phyloP scores from a whole-genome alignment of 2,888 invertebrate genomes.

The Cactoblastis cactorum region DNA sequence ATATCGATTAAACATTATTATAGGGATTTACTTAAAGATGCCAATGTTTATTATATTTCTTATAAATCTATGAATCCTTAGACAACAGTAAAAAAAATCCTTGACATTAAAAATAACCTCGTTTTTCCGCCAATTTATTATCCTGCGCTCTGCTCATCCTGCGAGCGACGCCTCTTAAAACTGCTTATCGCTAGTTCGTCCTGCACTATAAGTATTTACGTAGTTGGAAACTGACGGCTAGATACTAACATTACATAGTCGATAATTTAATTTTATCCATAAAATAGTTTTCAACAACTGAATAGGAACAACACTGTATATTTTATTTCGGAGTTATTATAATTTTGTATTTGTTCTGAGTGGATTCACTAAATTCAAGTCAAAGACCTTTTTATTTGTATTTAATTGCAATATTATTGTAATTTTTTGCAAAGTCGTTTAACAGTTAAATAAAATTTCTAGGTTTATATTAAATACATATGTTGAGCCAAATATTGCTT shows the following conservation, averaged over 20 bases:
- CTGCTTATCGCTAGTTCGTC: conserved; percentile 29
- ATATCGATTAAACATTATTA: no score
- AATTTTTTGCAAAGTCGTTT: no score
- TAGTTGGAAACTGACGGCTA: background rate
- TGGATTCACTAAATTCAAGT: no score
- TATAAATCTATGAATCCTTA: background rate
- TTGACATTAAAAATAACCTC: background rate
- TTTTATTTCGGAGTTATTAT: no score
- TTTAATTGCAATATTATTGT: no score
- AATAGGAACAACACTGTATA: background rate
- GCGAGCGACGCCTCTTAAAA: conserved; percentile 9
- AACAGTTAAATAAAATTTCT: no score
- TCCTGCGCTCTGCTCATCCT: background rate
- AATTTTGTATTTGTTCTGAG: no score
- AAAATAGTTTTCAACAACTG: background rate
- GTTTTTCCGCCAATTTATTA: background rate
- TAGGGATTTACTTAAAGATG: no score
- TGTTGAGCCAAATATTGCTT: no score
- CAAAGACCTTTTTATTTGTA: no score
- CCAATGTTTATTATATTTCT: no score
- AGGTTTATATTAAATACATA: no score
- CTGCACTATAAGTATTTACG: conserved; percentile 15
- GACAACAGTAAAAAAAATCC: background rate
- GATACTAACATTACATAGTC: background rate
- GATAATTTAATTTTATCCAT: background rate